Evolutionary conservation across 92 coral and sea anemone species (phyloP).

Genomic region (Porites rus): DNA sequence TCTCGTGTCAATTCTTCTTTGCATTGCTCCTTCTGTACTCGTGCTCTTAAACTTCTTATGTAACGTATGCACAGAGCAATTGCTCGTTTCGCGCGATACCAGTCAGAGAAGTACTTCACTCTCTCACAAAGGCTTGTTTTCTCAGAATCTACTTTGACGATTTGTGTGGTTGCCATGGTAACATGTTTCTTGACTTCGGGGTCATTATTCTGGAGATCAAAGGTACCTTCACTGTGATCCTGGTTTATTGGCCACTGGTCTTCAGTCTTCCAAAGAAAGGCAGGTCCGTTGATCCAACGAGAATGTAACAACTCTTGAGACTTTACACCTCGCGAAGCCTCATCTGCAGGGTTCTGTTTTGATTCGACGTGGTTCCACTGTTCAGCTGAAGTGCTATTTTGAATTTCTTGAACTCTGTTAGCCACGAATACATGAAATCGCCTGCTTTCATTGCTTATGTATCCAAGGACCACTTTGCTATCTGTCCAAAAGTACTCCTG

Average conservation of each 20-base stretch:
- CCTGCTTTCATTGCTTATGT: constrained; percentile 54
- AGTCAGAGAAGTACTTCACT: constrained; percentile 57
- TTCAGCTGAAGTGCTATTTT: constrained; percentile 5
- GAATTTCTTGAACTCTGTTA: constrained; percentile 61
- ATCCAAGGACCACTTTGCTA: constrained; percentile 65
- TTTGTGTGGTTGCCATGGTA: not conserved
- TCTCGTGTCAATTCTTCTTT: not conserved
- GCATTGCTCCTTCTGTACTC: not conserved
- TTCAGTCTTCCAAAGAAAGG: too few species aligned
- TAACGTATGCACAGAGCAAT: constrained; percentile 23
- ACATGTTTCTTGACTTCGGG: too few species aligned
- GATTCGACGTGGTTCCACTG: constrained; percentile 23
- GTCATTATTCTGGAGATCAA: too few species aligned
- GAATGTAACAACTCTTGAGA: too few species aligned
- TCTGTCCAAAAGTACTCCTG: constrained; percentile 55
- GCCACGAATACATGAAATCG: constrained; percentile 63
- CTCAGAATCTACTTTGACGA: constrained; percentile 53
- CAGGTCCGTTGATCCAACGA: too few species aligned
- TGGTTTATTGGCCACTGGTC: too few species aligned
- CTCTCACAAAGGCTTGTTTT: constrained; percentile 13
- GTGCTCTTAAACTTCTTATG: constrained; percentile 18
- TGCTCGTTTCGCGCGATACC: constrained; percentile 54
- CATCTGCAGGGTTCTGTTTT: constrained; percentile 60
- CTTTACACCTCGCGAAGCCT: not conserved
- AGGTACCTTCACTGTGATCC: too few species aligned